phyloP scores from a whole-genome alignment of 2,113 vertebrate species.

The Bujurquina vittata region DNA sequence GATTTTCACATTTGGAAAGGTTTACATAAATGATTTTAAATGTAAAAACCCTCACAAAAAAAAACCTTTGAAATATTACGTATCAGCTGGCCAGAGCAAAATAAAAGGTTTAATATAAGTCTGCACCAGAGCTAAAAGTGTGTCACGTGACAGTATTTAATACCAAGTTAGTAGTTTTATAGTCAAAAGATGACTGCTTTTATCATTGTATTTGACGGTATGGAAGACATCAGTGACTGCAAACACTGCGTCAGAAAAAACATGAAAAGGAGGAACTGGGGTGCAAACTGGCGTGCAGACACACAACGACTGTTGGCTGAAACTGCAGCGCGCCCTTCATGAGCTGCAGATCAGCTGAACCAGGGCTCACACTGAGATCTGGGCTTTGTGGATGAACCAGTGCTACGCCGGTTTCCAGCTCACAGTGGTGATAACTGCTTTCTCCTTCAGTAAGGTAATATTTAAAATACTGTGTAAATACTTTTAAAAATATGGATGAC shows the following conservation, averaged over 20 bases:
- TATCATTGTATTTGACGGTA: too few species aligned
- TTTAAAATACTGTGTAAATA: neutral
- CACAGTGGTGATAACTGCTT: rapidly evolving
- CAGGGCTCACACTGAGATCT: neutral
- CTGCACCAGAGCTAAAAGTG: neutral
- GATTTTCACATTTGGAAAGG: neutral
- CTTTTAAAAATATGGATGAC: too few species aligned
- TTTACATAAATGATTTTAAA: neutral
- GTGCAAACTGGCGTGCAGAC: neutral
- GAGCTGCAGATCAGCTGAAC: neutral
- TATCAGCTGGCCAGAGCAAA: neutral
- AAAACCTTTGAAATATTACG: neutral
- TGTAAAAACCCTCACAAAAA: neutral
- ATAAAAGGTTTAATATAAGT: neutral
- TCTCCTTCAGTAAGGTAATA: neutral
- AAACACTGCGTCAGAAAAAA: too few species aligned
- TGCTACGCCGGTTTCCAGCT: neutral
- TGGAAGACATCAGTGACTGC: too few species aligned
- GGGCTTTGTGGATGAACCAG: neutral
- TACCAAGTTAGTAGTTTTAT: rapidly evolving
- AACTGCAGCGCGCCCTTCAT: neutral
- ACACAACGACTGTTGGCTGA: too few species aligned
- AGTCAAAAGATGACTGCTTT: neutral
- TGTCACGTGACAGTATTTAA: neutral
- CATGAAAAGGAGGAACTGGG: neutral